Evolutionary conservation across 2,888 invertebrate genomes (phyloP).

Genomic region (Electrophaes corylata): DNA sequence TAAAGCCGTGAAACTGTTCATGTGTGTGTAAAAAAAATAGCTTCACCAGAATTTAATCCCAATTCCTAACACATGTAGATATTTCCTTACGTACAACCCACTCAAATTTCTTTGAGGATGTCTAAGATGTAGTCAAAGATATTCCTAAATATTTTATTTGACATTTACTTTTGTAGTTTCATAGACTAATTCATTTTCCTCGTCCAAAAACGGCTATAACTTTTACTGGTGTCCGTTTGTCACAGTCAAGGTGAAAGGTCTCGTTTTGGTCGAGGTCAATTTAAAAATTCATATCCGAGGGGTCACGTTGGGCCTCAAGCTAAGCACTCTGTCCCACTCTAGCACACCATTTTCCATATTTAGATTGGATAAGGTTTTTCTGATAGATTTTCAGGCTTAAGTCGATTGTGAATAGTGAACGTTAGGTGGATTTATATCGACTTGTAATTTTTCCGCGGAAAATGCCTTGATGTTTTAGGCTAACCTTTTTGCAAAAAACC

Average conservation of each 20-base stretch:
- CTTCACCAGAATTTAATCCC: too few species aligned
- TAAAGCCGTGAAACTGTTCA: too few species aligned
- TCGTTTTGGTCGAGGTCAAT: conserved; percentile 8
- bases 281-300: conserved; percentile 31
- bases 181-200: too few species aligned
- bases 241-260: conserved; percentile 15
- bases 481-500: neutral
- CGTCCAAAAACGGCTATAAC: neutral
- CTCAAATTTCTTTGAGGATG: too few species aligned
- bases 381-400: conserved; percentile 1
- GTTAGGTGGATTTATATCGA: neutral
- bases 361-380: conserved; percentile 3
- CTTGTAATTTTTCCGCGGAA: neutral
- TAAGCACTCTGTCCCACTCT: conserved; percentile 7
- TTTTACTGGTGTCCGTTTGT: neutral
- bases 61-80: too few species aligned
- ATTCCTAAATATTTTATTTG: too few species aligned
- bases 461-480: neutral
- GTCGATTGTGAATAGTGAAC: neutral
- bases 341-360: conserved; percentile 15
- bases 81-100: too few species aligned
- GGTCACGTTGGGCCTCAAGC: conserved; percentile 15
- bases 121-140: too few species aligned
- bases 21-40: too few species aligned
- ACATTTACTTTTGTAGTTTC: too few species aligned